Evolutionary conservation across 2,113 vertebrate species (phyloP), one percentile per base, ranked within the genome.

Genomic region (Psephotus haematonotus): DNA sequence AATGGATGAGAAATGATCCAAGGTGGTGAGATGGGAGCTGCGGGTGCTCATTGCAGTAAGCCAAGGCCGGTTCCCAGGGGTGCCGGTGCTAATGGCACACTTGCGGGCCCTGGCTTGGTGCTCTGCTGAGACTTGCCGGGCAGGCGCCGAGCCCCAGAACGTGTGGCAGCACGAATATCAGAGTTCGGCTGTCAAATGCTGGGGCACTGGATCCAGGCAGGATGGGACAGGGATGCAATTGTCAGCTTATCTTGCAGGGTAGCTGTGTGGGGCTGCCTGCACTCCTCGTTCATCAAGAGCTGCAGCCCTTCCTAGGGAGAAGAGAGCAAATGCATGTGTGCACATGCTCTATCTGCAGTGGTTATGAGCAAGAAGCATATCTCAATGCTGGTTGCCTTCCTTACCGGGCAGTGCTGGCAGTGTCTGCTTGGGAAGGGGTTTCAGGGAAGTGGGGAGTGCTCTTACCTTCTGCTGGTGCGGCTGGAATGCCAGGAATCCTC

Each of bases 401-500:
- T 82, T 69, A 65, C 63, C 1, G 18, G 63, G 75, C 68, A 44
- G 39, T 55, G 77, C 85, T 0, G 8, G 68, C 8, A 6, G 25
- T 59, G 59, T 8, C 59, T 67, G 28, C 67, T 88, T 3, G 4
- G 88, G 41, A 83, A 43, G 67, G 72, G 71, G 39, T 35, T 93
- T 82, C 3, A 16, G 55, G 46, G 76, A 75, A 35, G 53, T 22
- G 79, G 88, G 33, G 64, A 28, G 57, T 59, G 39, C 72, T 90
- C 57, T 82, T 81, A 60, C 82, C 76, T 85, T 92, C 82, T 88
- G 62, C 43, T 92, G 69, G 35, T 93, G 80, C 65, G 1, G 3
- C 53, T 96, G 95, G 95, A 97, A 97, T 97, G 93, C 82, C 82
- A 93, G 92, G 93, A 97, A 96, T 97, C 86, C 82, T 94, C 75